Base-by-base conservation (phyloP, 2,888 invertebrate species). In the Cephus pulcher region DNA sequence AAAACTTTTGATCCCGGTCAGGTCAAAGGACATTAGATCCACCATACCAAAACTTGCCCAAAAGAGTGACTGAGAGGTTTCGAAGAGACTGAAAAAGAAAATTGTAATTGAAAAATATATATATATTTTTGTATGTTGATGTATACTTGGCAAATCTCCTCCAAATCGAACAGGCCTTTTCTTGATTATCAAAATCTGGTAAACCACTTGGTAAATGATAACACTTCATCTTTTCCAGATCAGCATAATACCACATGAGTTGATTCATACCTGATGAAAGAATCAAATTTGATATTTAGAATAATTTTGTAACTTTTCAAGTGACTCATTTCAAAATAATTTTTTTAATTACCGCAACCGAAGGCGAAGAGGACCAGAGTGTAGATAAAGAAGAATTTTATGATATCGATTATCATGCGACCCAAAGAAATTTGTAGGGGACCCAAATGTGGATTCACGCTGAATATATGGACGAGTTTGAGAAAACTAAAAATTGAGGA, bases 1-100 rank as follows among this genome's bases (percentile, higher is more conserved):
- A 90, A 97, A 97, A 12, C 95, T 95, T 92, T 97, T 97, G 88
- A 97, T 97, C 81, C 99, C 98, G 11, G 97, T 96, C 85, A 99
- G 93, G 90, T 98, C 98, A 89, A 99, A 98, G 77, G 97, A 97
- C 82, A 97, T 96, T 85, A 99, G 92, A 91, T 99, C 99, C 15
- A 99, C 96, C 79, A 99, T 94, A 30, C 99, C 99, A 89, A 99
- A 99, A 78, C 98, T 97, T 11, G 99, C 98, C 99, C 99, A 99
- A 93, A 99, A 99, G 1, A 99, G 93, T 0, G 98, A 98, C 91
- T 99, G 99, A 0, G 98, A 97, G 4, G 99, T 98, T 93, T 99
- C 99, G 91, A 99, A 99, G 85, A 99, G 93, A 89, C 99, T 99
- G 93, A 40, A 93, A 93, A 80, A 75, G 82, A n/a, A 69, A 69